Evolutionary conservation across 2,888 invertebrate species (phyloP).

Genomic region (Darwinula stevensoni): DNA sequence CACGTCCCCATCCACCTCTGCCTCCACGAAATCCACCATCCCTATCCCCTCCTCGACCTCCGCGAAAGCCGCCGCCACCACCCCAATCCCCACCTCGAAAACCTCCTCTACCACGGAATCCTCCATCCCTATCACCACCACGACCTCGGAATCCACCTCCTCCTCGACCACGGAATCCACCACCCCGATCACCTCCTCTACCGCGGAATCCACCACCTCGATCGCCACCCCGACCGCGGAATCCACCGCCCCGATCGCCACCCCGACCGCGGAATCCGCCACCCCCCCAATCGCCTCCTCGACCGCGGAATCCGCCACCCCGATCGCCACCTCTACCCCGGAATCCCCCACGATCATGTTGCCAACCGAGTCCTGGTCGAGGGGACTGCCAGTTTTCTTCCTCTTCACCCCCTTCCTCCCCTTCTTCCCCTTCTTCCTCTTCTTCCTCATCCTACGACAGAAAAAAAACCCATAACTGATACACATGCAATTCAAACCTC

Average conservation of each 20-base stretch:
- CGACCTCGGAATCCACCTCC: background rate
- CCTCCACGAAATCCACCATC: constrained; percentile 9
- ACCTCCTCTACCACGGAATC: background rate
- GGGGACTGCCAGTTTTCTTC: too few relatives aligned
- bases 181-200: background rate
- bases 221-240: background rate
- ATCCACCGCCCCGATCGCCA: background rate
- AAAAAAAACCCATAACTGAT: background rate
- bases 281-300: background rate
- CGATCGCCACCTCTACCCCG: background rate
- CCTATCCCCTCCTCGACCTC: constrained; percentile 25
- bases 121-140: background rate
- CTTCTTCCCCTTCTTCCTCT: background rate
- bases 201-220: background rate
- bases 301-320: constrained; percentile 1
- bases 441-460: constrained; percentile 1
- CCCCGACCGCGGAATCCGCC: background rate
- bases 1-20: constrained; percentile 9
- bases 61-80: constrained; percentile 1
- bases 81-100: background rate
- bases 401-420: background rate
- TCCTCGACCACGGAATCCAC: background rate
- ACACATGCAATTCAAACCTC: background rate
- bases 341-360: constrained; percentile 1
- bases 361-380: background rate